Evolutionary conservation across 1,140 invertebrate species (phyloP).

Genomic region (Neuroterus valhalla): DNA sequence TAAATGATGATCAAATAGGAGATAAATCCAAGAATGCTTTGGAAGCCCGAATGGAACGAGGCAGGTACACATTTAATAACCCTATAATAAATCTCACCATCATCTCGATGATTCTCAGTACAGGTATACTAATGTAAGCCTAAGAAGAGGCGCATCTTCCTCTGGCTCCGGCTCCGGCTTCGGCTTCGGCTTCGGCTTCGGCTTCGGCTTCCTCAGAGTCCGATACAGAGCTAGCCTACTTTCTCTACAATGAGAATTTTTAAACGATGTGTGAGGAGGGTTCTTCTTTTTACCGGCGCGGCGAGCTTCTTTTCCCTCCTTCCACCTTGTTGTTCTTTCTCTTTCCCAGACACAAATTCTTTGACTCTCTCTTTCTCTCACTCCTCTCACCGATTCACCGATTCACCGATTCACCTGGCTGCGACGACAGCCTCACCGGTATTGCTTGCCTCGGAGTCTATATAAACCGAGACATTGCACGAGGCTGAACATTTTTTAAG

Average conservation of each 20-base stretch:
- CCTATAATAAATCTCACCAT: background rate
- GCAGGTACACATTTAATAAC: slow-evolving; percentile 5
- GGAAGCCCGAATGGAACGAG: background rate
- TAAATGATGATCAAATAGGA: background rate
- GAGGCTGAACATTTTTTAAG: slow-evolving; percentile 70
- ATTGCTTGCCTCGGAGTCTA: slow-evolving; percentile 65
- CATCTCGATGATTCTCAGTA: background rate
- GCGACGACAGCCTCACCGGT: slow-evolving; percentile 39
- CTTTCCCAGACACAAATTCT: slow-evolving; percentile 31
- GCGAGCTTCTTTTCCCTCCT: slow-evolving; percentile 42
- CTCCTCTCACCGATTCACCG: slow-evolving; percentile 65
- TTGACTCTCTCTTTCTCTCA: slow-evolving; percentile 45
- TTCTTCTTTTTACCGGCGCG: slow-evolving; percentile 39
- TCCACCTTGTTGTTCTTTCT: slow-evolving; percentile 48
- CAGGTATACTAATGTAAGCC: background rate
- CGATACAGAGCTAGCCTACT: slow-evolving; percentile 67
- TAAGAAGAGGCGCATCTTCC: slow-evolving; percentile 45
- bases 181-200: too few relatives aligned
- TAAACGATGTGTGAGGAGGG: slow-evolving; percentile 55
- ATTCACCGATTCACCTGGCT: slow-evolving; percentile 63
- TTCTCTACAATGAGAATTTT: slow-evolving; percentile 72
- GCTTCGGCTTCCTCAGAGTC: slow-evolving; percentile 44
- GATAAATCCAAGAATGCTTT: background rate
- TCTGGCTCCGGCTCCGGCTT: too few relatives aligned
- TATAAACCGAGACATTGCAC: slow-evolving; percentile 67